phyloP scores from a whole-genome alignment of 2,797 vertebrate species.

The Acanthopagrus latus region DNA sequence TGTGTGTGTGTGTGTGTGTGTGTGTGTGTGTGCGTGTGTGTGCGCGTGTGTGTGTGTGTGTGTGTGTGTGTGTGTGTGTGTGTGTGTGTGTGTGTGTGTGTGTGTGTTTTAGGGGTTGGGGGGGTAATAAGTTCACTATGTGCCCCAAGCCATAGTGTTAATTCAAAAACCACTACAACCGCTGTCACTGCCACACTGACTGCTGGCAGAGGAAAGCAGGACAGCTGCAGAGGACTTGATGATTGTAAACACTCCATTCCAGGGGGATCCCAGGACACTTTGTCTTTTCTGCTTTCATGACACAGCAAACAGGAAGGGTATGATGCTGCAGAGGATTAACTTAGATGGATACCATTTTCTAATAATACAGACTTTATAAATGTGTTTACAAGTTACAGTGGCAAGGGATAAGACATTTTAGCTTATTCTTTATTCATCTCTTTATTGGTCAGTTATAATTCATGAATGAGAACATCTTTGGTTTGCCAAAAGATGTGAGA shows the following conservation, averaged over 20 bases:
- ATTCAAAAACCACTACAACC: constrained; percentile 80
- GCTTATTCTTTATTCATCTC: not conserved
- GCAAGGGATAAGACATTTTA: not conserved
- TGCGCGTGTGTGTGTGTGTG: constrained; percentile 49
- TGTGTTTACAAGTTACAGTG: not conserved
- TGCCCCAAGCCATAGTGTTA: constrained; percentile 84
- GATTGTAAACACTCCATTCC: not conserved
- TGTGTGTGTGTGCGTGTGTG: constrained; percentile 16
- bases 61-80: constrained; percentile 44
- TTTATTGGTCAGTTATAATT: not conserved
- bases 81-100: constrained; percentile 51
- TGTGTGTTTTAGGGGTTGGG: no score
- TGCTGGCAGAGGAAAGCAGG: constrained; percentile 62
- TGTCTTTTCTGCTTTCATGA: not conserved
- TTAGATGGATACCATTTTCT: not conserved
- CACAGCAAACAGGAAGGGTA: not conserved
- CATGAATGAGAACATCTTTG: not conserved
- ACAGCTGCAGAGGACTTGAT: constrained; percentile 2
- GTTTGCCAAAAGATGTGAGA: no score
- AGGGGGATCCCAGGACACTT: not conserved
- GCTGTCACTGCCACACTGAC: constrained; percentile 63
- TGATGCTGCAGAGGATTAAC: not conserved
- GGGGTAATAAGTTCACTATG: constrained; percentile 85
- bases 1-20: constrained; percentile 59
- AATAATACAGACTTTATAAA: not conserved